These are phyloP conservation scores for Bombylius discolor DNA, from an alignment of 2,888 invertebrate species.

Conservation along the genomic window DNA sequence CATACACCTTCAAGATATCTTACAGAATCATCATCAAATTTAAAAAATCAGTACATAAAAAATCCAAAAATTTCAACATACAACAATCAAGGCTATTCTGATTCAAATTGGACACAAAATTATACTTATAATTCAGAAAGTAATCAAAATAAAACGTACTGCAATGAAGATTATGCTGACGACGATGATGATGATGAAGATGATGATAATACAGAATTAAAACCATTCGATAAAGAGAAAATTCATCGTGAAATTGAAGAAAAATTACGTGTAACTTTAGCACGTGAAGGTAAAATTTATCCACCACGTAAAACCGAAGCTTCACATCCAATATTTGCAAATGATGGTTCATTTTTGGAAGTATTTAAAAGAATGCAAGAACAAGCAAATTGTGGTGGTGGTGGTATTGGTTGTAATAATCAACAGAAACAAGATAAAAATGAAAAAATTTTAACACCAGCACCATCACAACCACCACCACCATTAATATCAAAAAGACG, in stretches of 20 bases:
- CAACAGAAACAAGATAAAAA: neutral
- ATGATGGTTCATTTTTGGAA: slow-evolving; percentile 82
- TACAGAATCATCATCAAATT: neutral
- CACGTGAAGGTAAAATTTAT: slow-evolving; percentile 36
- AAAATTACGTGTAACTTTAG: slow-evolving; percentile 30
- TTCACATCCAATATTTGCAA: slow-evolving; percentile 39
- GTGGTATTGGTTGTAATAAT: slow-evolving; percentile 17
- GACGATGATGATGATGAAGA: neutral
- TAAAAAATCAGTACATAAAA: neutral
- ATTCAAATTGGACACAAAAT: neutral
- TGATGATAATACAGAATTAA: neutral
- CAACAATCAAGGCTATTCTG: neutral
- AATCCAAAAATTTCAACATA: neutral
- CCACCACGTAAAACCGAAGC: slow-evolving; percentile 51
- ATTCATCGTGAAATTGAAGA: slow-evolving; percentile 36
- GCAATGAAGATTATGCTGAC: too few species aligned
- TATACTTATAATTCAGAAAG: neutral
- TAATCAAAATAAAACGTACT: neutral
- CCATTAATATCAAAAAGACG: slow-evolving; percentile 65
- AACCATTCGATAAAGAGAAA: slow-evolving; percentile 30
- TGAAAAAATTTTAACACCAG: neutral
- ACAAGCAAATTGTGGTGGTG: slow-evolving; percentile 23
- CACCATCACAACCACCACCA: slow-evolving; percentile 30
- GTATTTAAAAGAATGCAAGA: slow-evolving; percentile 85
- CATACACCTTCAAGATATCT: neutral